Evolutionary conservation across 2,797 vertebrate species (phyloP), one percentile per base, ranked within the genome.

Genomic region (Cirrhinus mrigala): DNA sequence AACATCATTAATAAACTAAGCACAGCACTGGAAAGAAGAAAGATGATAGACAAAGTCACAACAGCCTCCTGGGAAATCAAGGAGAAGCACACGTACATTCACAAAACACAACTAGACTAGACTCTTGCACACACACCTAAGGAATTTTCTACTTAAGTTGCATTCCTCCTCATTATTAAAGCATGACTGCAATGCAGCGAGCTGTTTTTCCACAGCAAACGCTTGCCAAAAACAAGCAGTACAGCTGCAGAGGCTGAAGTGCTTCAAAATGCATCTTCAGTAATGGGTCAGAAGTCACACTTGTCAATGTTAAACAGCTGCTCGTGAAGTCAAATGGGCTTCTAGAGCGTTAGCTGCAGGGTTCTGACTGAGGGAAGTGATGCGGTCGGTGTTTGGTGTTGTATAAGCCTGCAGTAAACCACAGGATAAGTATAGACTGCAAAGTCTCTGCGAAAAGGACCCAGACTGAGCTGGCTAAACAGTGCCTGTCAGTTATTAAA

Each of bases 401-500:
- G 50, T 46, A 60, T 40, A 40, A 46, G n/a, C n/a, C 40, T 76
- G 29, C 70, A 81, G 50, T 37, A 52, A 78, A 83, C 81, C 68
- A 74, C 89, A 83, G 62, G 16, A 20, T 71, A 80, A 81, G 82
- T 66, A 40, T 69, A 88, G 84, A 82, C 48, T 69, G 75, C 79
- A 82, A 75, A 24, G 54, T 54, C 44, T 50, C 5, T 33, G 71
- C 20, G 0, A 81, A 58, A 44, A 62, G 44, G 62, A 82, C 77
- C 66, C 64, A 86, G 81, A 86, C 68, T 78, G 64, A 69, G 87
- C 68, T 64, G 83, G 18, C 68, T 78, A 76, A 88, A 87, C 46
- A 58, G 22, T 82, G 87, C 83, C 58, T 82, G 88, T 87, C 75
- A 81, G 83, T 29, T 73, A 87, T 85, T 86, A 89, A 88, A 85